Evolutionary conservation across 1,140 invertebrate species (phyloP).

Genomic region (Anoplolepis gracilipes): DNA sequence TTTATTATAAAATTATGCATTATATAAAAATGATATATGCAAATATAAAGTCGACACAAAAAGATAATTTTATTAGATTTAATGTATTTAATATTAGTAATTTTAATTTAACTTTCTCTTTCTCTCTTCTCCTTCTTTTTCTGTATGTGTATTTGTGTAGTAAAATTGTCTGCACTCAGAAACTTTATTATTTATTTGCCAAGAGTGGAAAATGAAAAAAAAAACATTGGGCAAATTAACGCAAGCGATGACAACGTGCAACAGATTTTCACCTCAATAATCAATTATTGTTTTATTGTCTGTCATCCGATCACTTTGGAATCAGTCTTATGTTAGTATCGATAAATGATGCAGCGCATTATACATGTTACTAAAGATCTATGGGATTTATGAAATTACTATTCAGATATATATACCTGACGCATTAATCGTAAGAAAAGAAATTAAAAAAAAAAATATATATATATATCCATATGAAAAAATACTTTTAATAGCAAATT

Average conservation of each 20-base stretch:
- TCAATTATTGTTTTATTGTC: slow-evolving; percentile 17
- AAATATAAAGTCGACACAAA: not conserved
- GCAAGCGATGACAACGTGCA: slow-evolving; percentile 13
- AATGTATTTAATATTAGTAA: not conserved
- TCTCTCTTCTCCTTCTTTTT: too few species aligned
- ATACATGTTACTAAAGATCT: not conserved
- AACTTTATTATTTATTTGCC: not conserved
- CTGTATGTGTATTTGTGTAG: not conserved
- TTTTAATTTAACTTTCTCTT: not conserved
- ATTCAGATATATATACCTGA: not conserved
- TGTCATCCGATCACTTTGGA: not conserved
- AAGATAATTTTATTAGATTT: not conserved
- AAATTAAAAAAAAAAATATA: not conserved
- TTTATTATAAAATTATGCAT: not conserved
- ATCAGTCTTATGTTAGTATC: not conserved
- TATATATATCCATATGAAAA: not conserved
- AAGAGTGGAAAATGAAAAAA: not conserved
- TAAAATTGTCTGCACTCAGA: not conserved
- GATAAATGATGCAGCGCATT: not conserved
- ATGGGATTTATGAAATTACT: not conserved
- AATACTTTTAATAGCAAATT: not conserved
- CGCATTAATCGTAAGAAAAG: not conserved
- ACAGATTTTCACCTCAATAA: not conserved
- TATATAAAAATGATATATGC: not conserved
- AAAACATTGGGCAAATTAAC: slow-evolving; percentile 1